Conservation (phyloP, 2,113 vertebrate genomes). For the Mormyrus iriodes region DNA sequence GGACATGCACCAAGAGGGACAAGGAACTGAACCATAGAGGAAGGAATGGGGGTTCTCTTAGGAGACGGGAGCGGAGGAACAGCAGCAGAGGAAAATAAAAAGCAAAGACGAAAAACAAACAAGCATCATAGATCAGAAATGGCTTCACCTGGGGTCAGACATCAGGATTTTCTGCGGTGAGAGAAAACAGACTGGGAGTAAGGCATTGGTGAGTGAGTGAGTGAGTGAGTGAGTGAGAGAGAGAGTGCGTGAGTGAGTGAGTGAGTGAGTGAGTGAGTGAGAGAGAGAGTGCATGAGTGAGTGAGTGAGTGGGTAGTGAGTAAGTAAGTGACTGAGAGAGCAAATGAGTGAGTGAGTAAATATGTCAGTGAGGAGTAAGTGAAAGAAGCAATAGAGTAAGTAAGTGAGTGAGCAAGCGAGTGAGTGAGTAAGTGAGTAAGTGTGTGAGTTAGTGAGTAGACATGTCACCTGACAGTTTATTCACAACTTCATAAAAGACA, state of each 20-base stretch:
- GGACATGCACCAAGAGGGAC: background rate
- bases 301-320: background rate
- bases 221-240: background rate
- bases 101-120: background rate
- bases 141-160: background rate
- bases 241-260: background rate
- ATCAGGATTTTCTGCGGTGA: background rate
- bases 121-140: background rate
- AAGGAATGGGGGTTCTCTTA: background rate
- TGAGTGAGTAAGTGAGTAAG: background rate
- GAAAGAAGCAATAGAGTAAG: background rate
- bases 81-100: background rate
- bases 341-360: background rate
- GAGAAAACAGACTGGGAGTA: background rate
- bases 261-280: background rate
- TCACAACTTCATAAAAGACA: background rate
- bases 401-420: background rate
- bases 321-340: background rate
- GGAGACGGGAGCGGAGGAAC: background rate
- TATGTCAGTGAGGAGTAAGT: background rate
- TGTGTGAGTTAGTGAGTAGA: background rate
- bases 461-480: background rate
- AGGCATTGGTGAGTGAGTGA: background rate
- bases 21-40: background rate
- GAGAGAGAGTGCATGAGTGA: background rate